Evolutionary conservation across 2,888 invertebrate species (phyloP).

Genomic region (Cyclophora albipunctata): DNA sequence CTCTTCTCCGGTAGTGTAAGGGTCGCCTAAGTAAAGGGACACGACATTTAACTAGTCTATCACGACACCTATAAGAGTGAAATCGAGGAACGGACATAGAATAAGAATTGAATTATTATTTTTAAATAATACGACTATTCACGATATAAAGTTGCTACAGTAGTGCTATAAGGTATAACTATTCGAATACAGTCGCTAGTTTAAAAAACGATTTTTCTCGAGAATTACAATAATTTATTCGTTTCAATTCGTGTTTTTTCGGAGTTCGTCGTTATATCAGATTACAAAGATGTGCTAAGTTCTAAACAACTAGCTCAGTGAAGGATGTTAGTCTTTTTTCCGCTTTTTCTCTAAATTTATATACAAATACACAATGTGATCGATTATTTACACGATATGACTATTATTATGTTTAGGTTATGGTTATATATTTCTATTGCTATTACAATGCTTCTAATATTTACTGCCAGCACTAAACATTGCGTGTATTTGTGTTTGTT

Average conservation of each 20-base stretch:
- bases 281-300: conserved; percentile 14
- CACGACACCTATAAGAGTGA: conserved; percentile 73
- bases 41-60: conserved; percentile 70
- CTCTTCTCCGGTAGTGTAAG: too few species aligned
- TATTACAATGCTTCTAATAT: not conserved
- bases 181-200: conserved; percentile 21
- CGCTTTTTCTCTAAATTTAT: conserved; percentile 46
- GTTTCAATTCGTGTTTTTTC: conserved; percentile 16
- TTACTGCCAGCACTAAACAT: too few species aligned
- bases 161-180: conserved; percentile 40
- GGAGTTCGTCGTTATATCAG: conserved; percentile 5
- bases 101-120: conserved; percentile 54
- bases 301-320: conserved; percentile 30
- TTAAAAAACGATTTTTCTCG: conserved; percentile 15
- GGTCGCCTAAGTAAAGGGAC: conserved; percentile 48
- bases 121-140: conserved; percentile 55
- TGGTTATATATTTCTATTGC: conserved; percentile 9
- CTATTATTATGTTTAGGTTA: conserved; percentile 9
- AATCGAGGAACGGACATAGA: conserved; percentile 73
- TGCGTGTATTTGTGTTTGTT: too few species aligned
- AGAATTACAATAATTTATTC: not conserved
- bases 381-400: conserved; percentile 27
- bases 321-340: conserved; percentile 45
- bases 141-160: conserved; percentile 33
- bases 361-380: conserved; percentile 49